Evolutionary conservation across 2,888 invertebrate species (phyloP), one percentile per base, ranked within the genome.

Genomic region (Blera fallax): DNA sequence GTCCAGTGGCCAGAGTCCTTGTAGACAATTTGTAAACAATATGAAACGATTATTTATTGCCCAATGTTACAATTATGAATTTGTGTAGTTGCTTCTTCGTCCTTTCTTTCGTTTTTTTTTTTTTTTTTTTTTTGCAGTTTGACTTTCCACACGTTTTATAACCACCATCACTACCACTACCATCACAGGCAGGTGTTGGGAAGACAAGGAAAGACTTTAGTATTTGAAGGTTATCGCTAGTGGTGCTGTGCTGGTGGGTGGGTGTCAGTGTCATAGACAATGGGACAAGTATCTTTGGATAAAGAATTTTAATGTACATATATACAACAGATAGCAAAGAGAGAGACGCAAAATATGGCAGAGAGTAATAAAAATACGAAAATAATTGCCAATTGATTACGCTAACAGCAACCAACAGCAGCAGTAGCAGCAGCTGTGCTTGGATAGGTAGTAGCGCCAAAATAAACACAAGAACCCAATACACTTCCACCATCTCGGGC

Each of bases 21-120:
- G 80, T 84, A 84, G 84, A 84, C 85, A 85, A 85, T 85, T 81
- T 85, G 85, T 85, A 85, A 85, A 85, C 85, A 85, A 81, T 67
- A 81, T 77, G 72, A 81, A 80, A 85, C 43, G 70, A 81, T 85
- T 81, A 85, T 85, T 85, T 85, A 81, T 76, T 67, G 76, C 40
- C 64, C 69, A 72, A 81, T 81, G 80, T 64, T 70, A 77, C 72
- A 77, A 80, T 84, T 85, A 81, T 81, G 74, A 81, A 70, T 69
- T 72, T 78, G 72, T 83, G 65, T 64, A 56, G 81, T 54, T 43
- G 65, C 60, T 56, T 40, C 62, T 29, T 62, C 34, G 73, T 79
- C 79, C 83, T 73, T 72, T 73, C 37, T 21, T 58, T 40, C 45
- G 14, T 29, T 16, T 45, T 65, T 34, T 27, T 65, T 50, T 0